Evolutionary conservation across 1,140 invertebrate species (phyloP), one percentile per base, ranked within the genome.

Genomic region (Trichoplusia ni): DNA sequence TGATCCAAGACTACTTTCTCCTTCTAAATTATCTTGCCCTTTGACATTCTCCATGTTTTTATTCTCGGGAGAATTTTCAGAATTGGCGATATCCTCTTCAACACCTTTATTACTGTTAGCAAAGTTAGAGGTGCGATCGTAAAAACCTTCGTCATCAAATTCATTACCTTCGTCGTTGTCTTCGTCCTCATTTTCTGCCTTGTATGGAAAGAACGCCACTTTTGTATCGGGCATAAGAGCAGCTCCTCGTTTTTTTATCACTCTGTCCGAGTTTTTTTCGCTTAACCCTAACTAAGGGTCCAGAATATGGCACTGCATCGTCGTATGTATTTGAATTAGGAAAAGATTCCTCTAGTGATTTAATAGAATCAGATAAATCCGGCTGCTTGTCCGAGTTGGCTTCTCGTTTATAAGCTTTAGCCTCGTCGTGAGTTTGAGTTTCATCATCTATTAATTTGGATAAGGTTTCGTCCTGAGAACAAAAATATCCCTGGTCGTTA

Each of bases 331-430:
- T 73, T 11, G 59, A 58, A 56, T 77, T 77, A 4, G 85, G 79
- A 68, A 90, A 90, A 5, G 88, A 90, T 6, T 90, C 85, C 64
- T 87, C 77, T 59, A 90, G 64, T 25, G 79, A 82, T 59, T 81
- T 81, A 5, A 87, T 60, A 13, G 82, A 73, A 53, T 82, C 73
- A 11, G 63, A 46, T 21, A 77, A 31, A 11, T 77, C 71, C 4
- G 47, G 40, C 29, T 66, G 31, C 23, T 71, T 72, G 11, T 71
- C 60, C 8, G 33, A 47, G 46, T 40, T 53, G 13, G 65, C 19
- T 37, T 81, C 86, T 42, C 84, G 69, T 77, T 85, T 84, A 18
- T 73, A 64, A 14, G 63, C 23, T 64, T 73, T 69, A 11, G 61
- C 61, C 35, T 73, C 72, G 56, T 73, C 46, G 11, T 62, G 59